Base-by-base conservation (phyloP, 2,113 vertebrate genomes). In the Loxodonta africana region DNA sequence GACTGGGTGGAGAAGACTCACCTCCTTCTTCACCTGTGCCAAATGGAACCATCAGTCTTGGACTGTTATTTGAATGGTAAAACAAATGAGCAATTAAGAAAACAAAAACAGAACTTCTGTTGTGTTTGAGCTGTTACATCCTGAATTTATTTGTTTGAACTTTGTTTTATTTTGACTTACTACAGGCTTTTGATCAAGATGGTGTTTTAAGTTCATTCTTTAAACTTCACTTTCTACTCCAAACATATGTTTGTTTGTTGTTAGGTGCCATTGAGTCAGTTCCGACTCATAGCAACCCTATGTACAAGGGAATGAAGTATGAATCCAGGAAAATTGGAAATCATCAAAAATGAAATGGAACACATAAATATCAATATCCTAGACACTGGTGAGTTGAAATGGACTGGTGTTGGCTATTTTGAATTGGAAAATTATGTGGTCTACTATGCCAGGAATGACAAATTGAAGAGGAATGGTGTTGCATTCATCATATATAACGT, bases 191-290 rank as follows among this genome's bases (percentile, higher is more conserved):
- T 69, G 53, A 25, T 93, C 53, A 95, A 82, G 83, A 80, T 76
- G 18, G 33, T 48, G 30, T 65, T 92, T 85, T 92, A 86, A 69
- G 15, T 82, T 90, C 37, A 48, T 82, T 96, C 82, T 91, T 87
- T 87, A 57, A 81, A 76, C 23, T 87, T 87, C 26, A 18, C 57
- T 73, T 48, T 81, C 48, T 57, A 33, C 6, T 81, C 6, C 9
- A 57, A 1, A 57, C 53, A 57, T 57, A 57, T 57, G 53, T 57
- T 57, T 57, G 48, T 7, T 57, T 57, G 53, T 17, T 57, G 53
- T 57, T 57, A 57, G 53, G 53, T 57, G 53, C 15, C 15, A 14
- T 57, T 9, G 53, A 57, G 11, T 57, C 15, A 14, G 53, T 57
- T 57, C 12, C 15, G 53, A 57, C 53, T 57, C 53, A 57, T 17